Percentiles rank a stretch among this genome's conserved stretches.
These are phyloP conservation scores for Drosophila macrospina DNA, from an alignment of 2,888 invertebrate genomes.

Conservation along the genomic window DNA sequence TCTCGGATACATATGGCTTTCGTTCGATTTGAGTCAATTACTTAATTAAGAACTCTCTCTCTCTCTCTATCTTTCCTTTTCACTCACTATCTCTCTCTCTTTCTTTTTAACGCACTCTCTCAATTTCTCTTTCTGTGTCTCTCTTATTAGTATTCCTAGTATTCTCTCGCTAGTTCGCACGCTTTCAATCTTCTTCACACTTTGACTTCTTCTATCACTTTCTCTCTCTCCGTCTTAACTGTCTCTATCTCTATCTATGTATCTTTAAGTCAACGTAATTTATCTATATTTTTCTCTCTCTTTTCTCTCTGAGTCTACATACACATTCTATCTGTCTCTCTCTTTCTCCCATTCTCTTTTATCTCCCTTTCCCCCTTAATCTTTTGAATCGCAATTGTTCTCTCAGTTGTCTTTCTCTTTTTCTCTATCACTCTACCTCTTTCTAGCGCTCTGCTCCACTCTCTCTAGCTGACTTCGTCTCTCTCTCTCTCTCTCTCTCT, in stretches of 20 bases:
- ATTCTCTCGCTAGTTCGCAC: too few species aligned
- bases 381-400: too few species aligned
- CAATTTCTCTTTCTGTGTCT: too few species aligned
- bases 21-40: background rate
- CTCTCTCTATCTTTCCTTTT: too few species aligned
- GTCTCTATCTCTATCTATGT: too few species aligned
- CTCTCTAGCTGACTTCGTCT: too few species aligned
- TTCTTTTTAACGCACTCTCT: too few species aligned
- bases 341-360: background rate
- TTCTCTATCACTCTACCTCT: background rate
- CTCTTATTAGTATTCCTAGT: too few species aligned
- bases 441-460: background rate
- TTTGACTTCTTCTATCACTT: background rate
- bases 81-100: too few species aligned
- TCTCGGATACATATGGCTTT: background rate
- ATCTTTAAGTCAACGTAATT: background rate
- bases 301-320: too few species aligned
- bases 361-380: too few species aligned
- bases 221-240: background rate
- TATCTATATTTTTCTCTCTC: background rate
- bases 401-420: background rate
- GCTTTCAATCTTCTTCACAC: too few species aligned
- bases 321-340: background rate
- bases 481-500: background rate
- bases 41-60: constrained; percentile 6